A percentile compares a stretch with the other conserved stretches of the same genome.
Conservation (phyloP, 2,113 vertebrate genomes). For the Oceanites oceanicus region DNA sequence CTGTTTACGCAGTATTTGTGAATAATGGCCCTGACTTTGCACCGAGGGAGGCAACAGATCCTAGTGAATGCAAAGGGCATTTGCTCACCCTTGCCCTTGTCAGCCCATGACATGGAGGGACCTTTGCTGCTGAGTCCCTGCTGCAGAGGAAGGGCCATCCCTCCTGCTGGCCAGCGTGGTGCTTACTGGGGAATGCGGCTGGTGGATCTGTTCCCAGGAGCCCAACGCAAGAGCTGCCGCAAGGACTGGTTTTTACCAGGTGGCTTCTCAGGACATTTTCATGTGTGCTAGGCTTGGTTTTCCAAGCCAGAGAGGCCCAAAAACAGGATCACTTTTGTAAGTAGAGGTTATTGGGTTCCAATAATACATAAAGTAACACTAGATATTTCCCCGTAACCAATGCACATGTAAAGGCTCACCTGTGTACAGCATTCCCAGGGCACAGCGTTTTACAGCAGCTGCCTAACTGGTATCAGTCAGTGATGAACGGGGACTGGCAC, state of each 20-base stretch:
- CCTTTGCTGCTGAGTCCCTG: not conserved
- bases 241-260: not conserved
- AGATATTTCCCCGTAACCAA: not conserved
- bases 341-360: not conserved
- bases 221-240: rapidly evolving
- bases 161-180: not conserved
- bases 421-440: not conserved
- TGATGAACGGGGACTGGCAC: not conserved
- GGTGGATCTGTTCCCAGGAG: not conserved
- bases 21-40: not conserved
- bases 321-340: not conserved
- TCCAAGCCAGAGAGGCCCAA: not conserved
- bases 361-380: not conserved
- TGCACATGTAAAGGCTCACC: not conserved
- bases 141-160: not conserved
- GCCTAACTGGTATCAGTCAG: not conserved
- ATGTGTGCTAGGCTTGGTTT: not conserved
- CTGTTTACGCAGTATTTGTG: not conserved
- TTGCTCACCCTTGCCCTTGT: not conserved
- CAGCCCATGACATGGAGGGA: rapidly evolving
- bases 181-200: not conserved
- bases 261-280: not conserved
- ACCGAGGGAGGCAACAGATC: not conserved
- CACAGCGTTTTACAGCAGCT: not conserved
- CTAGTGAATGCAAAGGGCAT: not conserved